phyloP scores from a whole-genome alignment of 2,797 vertebrate genomes.

The Schizothorax lantsangensis region DNA sequence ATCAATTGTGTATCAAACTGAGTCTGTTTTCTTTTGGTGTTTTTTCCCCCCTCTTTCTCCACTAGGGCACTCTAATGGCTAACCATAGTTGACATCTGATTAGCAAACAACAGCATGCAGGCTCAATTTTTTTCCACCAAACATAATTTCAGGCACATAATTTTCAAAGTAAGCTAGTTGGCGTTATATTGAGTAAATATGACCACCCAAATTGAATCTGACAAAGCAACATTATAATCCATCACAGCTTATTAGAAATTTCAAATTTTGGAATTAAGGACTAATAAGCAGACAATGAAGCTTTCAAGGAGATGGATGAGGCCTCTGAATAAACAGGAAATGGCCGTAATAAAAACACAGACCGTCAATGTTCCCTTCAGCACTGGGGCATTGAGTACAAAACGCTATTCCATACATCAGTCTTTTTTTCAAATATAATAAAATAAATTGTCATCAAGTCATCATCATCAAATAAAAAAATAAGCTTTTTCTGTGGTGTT shows the following conservation, averaged over 20 bases:
- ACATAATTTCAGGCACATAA: constrained; percentile 57
- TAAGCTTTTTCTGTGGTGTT: not conserved
- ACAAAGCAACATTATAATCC: constrained; percentile 85
- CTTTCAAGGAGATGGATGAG: constrained; percentile 81
- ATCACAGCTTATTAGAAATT: constrained; percentile 86
- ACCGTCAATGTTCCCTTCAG: not conserved
- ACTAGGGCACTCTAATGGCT: constrained; percentile 43
- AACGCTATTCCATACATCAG: not conserved
- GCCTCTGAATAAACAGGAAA: constrained; percentile 73
- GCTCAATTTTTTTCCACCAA: constrained; percentile 53
- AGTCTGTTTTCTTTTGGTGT: constrained; percentile 42
- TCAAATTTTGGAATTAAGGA: constrained; percentile 82
- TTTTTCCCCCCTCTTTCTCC: not conserved
- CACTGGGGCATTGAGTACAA: not conserved
- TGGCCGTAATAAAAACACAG: constrained; percentile 61
- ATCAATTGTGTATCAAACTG: constrained; percentile 43
- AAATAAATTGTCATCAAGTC: constrained; percentile 20
- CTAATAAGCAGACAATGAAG: constrained; percentile 79
- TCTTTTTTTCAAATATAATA: not conserved
- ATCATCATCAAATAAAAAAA: not conserved
- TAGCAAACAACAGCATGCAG: constrained; percentile 60
- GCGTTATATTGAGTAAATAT: constrained; percentile 80
- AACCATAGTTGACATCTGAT: constrained; percentile 65
- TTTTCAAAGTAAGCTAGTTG: constrained; percentile 76
- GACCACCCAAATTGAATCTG: constrained; percentile 79